Conservation (phyloP, 2,888 invertebrate genomes). For the Euphydryas editha region DNA sequence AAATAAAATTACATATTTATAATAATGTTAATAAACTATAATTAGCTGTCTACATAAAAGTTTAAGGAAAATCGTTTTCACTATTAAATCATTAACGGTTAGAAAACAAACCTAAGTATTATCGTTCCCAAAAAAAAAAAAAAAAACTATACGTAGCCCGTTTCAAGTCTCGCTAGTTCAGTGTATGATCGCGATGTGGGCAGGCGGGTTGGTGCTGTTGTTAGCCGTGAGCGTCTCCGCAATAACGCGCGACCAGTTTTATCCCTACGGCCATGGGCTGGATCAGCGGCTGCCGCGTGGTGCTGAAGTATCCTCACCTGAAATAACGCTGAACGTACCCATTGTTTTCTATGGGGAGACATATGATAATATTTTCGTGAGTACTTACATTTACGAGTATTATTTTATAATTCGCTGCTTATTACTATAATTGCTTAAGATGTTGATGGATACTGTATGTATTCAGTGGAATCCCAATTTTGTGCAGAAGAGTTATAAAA, state of each 20-base stretch:
- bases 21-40: neutral
- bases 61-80: neutral
- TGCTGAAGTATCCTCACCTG: slow-evolving; percentile 86
- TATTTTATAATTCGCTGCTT: neutral
- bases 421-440: no score
- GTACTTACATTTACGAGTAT: slow-evolving; percentile 2
- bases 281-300: slow-evolving; percentile 82
- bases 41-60: neutral
- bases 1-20: no score
- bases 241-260: slow-evolving; percentile 82
- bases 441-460: no score
- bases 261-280: slow-evolving; percentile 82
- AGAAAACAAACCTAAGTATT: slow-evolving; percentile 6
- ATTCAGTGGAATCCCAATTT: no score
- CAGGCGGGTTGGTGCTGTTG: slow-evolving; percentile 67
- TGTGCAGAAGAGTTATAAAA: no score
- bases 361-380: slow-evolving; percentile 84
- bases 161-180: slow-evolving; percentile 50
- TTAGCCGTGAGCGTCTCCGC: slow-evolving; percentile 63
- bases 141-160: neutral
- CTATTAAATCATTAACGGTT: neutral
- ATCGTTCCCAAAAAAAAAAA: slow-evolving; percentile 13
- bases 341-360: slow-evolving; percentile 90
- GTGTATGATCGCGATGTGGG: slow-evolving; percentile 65
- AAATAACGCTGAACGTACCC: slow-evolving; percentile 87